Percentiles rank a stretch among this genome's conserved stretches.
These are phyloP conservation scores for Polietes domitor DNA, from an alignment of 2,888 invertebrate species.

Conservation along the genomic window DNA sequence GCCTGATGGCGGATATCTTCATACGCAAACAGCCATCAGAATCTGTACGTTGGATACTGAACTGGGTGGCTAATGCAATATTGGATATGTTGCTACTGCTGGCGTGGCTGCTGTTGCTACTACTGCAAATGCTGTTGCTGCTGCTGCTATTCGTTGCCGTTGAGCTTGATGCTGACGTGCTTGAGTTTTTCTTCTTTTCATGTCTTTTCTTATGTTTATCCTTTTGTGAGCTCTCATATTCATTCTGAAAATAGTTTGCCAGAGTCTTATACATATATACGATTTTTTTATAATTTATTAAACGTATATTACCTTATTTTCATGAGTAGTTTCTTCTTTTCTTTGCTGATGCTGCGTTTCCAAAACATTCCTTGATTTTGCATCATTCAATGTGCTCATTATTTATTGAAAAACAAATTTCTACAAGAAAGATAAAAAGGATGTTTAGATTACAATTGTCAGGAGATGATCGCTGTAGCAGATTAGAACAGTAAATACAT, in stretches of 20 bases:
- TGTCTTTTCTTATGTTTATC: conserved; percentile 64
- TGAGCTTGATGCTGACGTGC: conserved; percentile 39
- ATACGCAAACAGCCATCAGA: conserved; percentile 78
- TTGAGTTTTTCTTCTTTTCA: conserved; percentile 64
- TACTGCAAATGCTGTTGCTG: conserved; percentile 50
- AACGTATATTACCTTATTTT: conserved; percentile 78
- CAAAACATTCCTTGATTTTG: conserved; percentile 77
- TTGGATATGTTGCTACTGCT: conserved; percentile 42
- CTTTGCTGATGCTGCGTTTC: conserved; percentile 75
- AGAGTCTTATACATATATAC: too few species aligned
- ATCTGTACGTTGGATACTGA: conserved; percentile 79
- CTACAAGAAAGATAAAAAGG: conserved; percentile 28
- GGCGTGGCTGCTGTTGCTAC: conserved; percentile 31
- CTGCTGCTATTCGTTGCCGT: conserved; percentile 43
- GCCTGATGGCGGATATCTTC: conserved; percentile 80
- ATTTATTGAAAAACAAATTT: conserved; percentile 69
- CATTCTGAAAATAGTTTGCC: conserved; percentile 42
- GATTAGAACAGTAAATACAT: too few species aligned
- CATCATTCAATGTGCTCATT: conserved; percentile 79
- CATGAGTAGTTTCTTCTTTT: conserved; percentile 75
- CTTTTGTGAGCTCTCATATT: conserved; percentile 53
- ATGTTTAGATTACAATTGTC: too few species aligned
- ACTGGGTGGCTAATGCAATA: conserved; percentile 73
- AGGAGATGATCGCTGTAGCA: too few species aligned
- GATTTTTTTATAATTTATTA: too few species aligned